Evolutionary conservation across 2,797 vertebrate genomes (phyloP).

Genomic region (Simalia tracyae): DNA sequence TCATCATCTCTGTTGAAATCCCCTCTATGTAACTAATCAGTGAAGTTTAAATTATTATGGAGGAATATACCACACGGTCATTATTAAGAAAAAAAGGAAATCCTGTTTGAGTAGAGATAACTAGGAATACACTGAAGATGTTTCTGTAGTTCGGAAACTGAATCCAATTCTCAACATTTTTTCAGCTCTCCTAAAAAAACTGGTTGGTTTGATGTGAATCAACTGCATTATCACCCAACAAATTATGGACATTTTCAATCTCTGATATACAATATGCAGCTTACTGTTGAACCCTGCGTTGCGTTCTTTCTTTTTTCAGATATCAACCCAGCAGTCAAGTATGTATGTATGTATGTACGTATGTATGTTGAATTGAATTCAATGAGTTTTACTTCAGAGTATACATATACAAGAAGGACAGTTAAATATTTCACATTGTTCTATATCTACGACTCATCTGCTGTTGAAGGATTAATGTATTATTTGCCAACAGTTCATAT

Average conservation of each 20-base stretch:
- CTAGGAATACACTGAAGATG: neutral
- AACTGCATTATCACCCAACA: neutral
- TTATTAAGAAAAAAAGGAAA: neutral
- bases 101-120: neutral
- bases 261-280: neutral
- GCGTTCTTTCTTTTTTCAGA: neutral
- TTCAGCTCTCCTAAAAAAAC: neutral
- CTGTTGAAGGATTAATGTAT: neutral
- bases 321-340: neutral
- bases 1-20: neutral
- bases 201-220: neutral
- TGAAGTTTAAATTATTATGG: neutral
- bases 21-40: neutral
- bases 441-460: neutral
- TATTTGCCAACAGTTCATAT: neutral
- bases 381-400: neutral
- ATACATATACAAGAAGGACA: neutral
- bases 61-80: neutral
- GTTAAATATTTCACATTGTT: constrained; percentile 20
- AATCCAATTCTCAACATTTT: neutral
- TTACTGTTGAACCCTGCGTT: neutral
- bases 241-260: neutral
- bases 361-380: neutral
- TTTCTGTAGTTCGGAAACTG: neutral
- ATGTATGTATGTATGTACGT: neutral